Evolutionary conservation across 1,140 invertebrate genomes (phyloP), one percentile per base, ranked within the genome.

Genomic region (Protaetia brevitarsis): DNA sequence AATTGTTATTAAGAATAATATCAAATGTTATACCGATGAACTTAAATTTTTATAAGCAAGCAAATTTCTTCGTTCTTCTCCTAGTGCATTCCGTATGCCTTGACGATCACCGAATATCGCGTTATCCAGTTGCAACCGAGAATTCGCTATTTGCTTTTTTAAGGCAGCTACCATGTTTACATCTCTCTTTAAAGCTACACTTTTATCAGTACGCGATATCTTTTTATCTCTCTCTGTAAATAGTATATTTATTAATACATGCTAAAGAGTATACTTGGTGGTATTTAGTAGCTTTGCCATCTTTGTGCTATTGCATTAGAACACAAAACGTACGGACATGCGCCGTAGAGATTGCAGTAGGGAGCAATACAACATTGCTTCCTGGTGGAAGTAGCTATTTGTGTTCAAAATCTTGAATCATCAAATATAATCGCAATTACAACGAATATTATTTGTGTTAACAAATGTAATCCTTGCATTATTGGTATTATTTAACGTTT

Each of bases 41-140:
- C 82, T 80, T 31, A 82, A 79, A 70, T 86, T 81, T 77, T 83
- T 82, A 51, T 84, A 84, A 0, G 82, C 82, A 30, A 84, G 77
- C 68, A 85, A 81, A 67, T 87, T 76, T 62, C 83, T 77, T 68
- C 75, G 80, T 63, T 87, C 81, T 57, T 81, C 80, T 34, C 80
- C 78, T 7, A 88, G 77, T 6, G 82, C 76, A 69, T 81, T 81
- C 10, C 82, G 75, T 16, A 86, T 68, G 66, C 79, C 79, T 71
- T 82, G 82, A 72, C 83, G 84, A 71, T 86, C 82, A 2, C 85
- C 86, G 65, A 79, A 76, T 2, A 81, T 77, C 2, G 82, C 79
- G 31, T 86, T 83, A 27, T 81, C 82, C 3, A 86, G 73, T 62
- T 85, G 81, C 64, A 80, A 75, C 5, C 82, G 80, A 72, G 83